phyloP scores from a whole-genome alignment of 1,140 invertebrate species.

The Heliconius congener region DNA sequence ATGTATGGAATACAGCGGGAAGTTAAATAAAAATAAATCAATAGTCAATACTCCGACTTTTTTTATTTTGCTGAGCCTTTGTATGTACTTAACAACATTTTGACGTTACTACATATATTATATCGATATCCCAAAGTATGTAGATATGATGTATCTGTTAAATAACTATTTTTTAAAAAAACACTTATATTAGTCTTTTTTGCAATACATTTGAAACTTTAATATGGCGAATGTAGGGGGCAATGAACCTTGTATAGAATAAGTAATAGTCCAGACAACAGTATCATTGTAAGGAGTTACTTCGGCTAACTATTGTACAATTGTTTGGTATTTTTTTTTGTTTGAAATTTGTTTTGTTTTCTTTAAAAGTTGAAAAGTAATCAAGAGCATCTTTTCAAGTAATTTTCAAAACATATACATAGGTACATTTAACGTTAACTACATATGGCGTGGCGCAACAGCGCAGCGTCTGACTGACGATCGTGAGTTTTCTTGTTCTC shows the following conservation, averaged over 20 bases:
- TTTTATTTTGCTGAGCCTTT: too few relatives aligned
- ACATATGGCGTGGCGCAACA: not conserved
- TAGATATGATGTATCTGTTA: too few relatives aligned
- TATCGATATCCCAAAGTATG: too few relatives aligned
- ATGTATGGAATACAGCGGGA: too few relatives aligned
- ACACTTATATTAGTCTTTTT: not conserved
- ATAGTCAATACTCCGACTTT: too few relatives aligned
- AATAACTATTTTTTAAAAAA: not conserved
- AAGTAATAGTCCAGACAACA: conserved; percentile 5
- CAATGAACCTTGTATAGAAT: not conserved
- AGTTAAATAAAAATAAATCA: too few relatives aligned
- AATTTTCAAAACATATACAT: not conserved
- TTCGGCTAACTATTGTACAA: not conserved
- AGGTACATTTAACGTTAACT: not conserved
- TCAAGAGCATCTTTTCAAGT: not conserved
- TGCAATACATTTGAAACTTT: not conserved
- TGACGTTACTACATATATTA: too few relatives aligned
- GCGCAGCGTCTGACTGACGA: too few relatives aligned
- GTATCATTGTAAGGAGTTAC: conserved; percentile 6
- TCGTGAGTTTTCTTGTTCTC: too few relatives aligned
- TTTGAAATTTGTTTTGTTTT: not conserved
- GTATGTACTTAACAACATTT: too few relatives aligned
- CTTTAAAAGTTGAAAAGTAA: conserved; percentile 4
- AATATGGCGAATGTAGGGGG: not conserved
- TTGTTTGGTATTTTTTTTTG: not conserved